These are phyloP conservation scores for Pseudocheirus occidentalis DNA, from an alignment of 2,797 vertebrate species.

Conservation along the genomic window DNA sequence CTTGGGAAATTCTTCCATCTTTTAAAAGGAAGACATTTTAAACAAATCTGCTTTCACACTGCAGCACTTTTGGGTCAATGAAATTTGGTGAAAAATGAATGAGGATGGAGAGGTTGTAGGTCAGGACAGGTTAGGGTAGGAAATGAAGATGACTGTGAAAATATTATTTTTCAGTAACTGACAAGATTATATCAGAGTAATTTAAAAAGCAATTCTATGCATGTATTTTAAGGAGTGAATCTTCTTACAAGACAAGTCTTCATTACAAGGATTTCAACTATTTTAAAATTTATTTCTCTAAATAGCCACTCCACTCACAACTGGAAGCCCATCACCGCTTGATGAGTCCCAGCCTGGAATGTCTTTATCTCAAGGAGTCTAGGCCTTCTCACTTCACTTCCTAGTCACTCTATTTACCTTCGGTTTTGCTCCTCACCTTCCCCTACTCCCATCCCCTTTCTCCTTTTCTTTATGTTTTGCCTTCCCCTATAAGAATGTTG, in stretches of 20 bases:
- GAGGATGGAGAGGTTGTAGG: background rate
- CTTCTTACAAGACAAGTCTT: background rate
- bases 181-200: background rate
- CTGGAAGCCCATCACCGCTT: too few species aligned
- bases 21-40: background rate
- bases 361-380: too few species aligned
- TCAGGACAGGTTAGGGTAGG: background rate
- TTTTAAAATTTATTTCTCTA: background rate
- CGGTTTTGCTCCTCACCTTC: too few species aligned
- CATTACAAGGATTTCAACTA: background rate
- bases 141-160: background rate
- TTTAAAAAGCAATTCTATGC: background rate
- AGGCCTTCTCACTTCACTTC: too few species aligned
- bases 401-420: too few species aligned
- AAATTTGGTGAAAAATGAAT: background rate
- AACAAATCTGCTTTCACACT: background rate
- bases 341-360: too few species aligned
- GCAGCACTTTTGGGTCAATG: background rate
- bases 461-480: too few species aligned
- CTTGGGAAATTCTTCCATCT: background rate
- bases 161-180: background rate
- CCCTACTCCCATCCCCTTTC: too few species aligned
- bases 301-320: too few species aligned
- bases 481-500: too few species aligned
- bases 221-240: background rate